Percentiles rank a stretch among this genome's conserved stretches.
Evolutionary conservation across 2,113 vertebrate species (phyloP).

Genomic region (Sprattus sprattus): DNA sequence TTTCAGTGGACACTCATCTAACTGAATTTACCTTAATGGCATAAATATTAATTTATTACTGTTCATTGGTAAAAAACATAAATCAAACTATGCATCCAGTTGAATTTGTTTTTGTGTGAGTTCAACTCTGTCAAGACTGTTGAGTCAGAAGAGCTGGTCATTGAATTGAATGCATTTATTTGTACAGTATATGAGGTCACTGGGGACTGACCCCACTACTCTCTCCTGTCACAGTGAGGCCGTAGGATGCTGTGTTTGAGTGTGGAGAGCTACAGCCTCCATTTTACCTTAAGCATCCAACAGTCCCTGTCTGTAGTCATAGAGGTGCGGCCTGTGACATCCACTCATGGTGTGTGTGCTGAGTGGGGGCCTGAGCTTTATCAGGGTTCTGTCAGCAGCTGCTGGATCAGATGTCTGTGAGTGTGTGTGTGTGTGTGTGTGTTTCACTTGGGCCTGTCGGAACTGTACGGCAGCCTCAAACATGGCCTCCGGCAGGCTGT

Average conservation of each 20-base stretch:
- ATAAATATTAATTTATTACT: background rate
- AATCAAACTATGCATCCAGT: too few relatives aligned
- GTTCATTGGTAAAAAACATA: too few relatives aligned
- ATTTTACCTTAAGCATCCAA: too few relatives aligned
- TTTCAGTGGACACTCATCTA: background rate
- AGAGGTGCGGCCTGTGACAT: background rate
- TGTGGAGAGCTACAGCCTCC: background rate
- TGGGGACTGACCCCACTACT: too few relatives aligned
- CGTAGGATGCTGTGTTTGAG: background rate
- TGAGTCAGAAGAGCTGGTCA: too few relatives aligned
- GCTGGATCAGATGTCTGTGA: background rate
- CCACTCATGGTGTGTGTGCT: background rate
- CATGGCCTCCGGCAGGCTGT: slow-evolving; percentile 56
- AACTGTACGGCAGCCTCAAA: too few relatives aligned
- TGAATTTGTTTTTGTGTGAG: too few relatives aligned
- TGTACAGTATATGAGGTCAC: too few relatives aligned
- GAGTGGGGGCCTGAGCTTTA: background rate
- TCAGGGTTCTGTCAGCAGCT: background rate
- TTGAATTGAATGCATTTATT: too few relatives aligned
- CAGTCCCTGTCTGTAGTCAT: background rate
- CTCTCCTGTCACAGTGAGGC: background rate
- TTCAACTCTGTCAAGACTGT: too few relatives aligned
- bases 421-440: background rate
- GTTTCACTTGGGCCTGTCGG: background rate
- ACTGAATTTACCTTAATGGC: background rate